Percentiles rank a stretch among this genome's conserved stretches.
Conservation (phyloP, 30 jellyfish, hydroid and myxozoan genomes). For the Chironex yamaguchii region DNA sequence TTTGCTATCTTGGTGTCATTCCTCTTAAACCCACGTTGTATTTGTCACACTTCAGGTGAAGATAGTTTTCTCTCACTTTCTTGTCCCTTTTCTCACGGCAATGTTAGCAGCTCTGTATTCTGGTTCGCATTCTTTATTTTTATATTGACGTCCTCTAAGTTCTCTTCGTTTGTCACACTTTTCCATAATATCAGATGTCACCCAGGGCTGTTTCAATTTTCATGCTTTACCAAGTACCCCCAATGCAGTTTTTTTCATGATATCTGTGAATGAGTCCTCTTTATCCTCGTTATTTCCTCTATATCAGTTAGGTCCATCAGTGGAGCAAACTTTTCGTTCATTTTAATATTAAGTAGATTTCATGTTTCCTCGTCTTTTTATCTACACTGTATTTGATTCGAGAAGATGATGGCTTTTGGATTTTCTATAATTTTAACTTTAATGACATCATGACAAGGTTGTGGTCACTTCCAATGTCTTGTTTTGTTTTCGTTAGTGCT, state of each 20-base stretch:
- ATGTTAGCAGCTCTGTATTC: slow-evolving; percentile 34
- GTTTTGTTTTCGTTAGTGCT: slow-evolving; percentile 33
- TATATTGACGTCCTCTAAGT: neutral
- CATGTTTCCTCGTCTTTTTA: slow-evolving; percentile 8
- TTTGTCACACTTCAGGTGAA: slow-evolving; percentile 15
- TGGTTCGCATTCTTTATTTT: slow-evolving; percentile 14
- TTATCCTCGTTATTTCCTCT: slow-evolving; percentile 11
- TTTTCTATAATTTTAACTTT: slow-evolving; percentile 27
- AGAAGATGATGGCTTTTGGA: slow-evolving; percentile 14
- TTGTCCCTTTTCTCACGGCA: neutral
- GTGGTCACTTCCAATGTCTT: slow-evolving; percentile 42
- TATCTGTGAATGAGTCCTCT: slow-evolving; percentile 35
- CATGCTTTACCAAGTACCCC: slow-evolving; percentile 34
- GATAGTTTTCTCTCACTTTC: slow-evolving; percentile 31
- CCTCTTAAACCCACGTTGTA: slow-evolving; percentile 20
- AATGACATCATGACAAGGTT: slow-evolving; percentile 18
- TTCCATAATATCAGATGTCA: slow-evolving; percentile 54
- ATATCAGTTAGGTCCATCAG: slow-evolving; percentile 26
- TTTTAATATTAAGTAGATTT: slow-evolving; percentile 2
- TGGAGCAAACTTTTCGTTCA: slow-evolving; percentile 37
- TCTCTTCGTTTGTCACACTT: slow-evolving; percentile 32
- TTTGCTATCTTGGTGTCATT: slow-evolving; percentile 23
- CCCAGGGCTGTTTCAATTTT: slow-evolving; percentile 48
- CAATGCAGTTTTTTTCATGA: slow-evolving; percentile 41
- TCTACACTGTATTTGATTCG: slow-evolving; percentile 26